Conservation (phyloP, 2,888 invertebrate species). For the Scotopteryx bipunctaria region DNA sequence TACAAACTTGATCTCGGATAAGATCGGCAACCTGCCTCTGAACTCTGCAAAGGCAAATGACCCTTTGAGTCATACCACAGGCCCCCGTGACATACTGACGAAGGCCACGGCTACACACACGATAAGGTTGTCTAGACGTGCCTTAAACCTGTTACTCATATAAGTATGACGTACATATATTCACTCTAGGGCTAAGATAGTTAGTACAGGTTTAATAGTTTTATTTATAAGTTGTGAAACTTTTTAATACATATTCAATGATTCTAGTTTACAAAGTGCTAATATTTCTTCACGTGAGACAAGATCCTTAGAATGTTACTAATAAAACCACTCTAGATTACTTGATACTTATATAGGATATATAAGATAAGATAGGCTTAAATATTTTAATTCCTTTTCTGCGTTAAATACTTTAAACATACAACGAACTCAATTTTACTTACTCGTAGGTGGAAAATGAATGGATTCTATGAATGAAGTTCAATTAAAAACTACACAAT, state of each 20-base stretch:
- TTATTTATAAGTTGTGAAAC: too few relatives aligned
- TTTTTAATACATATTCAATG: too few relatives aligned
- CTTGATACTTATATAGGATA: too few relatives aligned
- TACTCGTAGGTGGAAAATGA: background rate
- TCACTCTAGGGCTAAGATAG: too few relatives aligned
- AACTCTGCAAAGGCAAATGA: background rate
- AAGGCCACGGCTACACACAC: constrained; percentile 19
- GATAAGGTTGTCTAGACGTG: constrained; percentile 7
- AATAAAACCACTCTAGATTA: too few relatives aligned
- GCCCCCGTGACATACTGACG: constrained; percentile 10
- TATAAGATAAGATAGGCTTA: too few relatives aligned
- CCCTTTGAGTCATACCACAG: background rate
- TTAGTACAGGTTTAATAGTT: too few relatives aligned
- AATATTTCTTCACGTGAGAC: too few relatives aligned
- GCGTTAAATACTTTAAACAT: background rate
- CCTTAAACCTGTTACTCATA: background rate
- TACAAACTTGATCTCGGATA: background rate
- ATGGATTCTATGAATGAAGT: constrained; percentile 10
- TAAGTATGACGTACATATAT: background rate
- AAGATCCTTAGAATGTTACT: too few relatives aligned
- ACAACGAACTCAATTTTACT: too few relatives aligned
- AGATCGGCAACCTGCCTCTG: background rate
- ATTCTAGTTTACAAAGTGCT: too few relatives aligned
- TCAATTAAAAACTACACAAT: background rate
- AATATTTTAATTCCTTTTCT: background rate